Evolutionary conservation across 2,888 invertebrate genomes (phyloP), one percentile per base, ranked within the genome.

Genomic region (Theretra japonica): DNA sequence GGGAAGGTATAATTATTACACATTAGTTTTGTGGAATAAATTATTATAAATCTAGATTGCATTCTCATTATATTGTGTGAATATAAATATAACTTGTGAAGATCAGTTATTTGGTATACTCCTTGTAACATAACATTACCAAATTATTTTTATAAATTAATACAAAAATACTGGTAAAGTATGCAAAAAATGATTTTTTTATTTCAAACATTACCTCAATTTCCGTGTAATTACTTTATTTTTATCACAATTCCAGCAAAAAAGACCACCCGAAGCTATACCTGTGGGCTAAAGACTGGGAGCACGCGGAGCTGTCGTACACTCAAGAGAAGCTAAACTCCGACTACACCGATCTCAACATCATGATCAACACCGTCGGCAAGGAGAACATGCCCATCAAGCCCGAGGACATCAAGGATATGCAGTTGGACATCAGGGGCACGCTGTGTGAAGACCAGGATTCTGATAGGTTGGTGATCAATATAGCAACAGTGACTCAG

Each of bases 231-330:
- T 8, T 25, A 19, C 56, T 1, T 4, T n/a, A 53, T n/a, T 11
- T 28, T 28, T 28, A 7, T 19, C n/a, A 15, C 7, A 50, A 11
- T 56, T 69, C 7, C 84, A 96, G 96, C 69, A 96, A 96, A 74
- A 97, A 97, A 79, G 96, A 97, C 86, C 98, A 98, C 84, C 98
- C 97, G 0, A 98, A 98, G 83, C 92, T 98, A 56, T 98, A 98
- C 88, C 93, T 98, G 0, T 98, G 98, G 98, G 97, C 97, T 0
- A 97, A 97, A 80, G 96, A 96, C 76, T 98, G 97, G 97, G 97
- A 97, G 80, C 96, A 84, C 2, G 80, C 86, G 0, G 92, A 93
- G 76, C 80, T 89, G n/a, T 83, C 81, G 8, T 80, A 86, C 72
- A 85, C 89, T 0, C 89, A 89, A 69, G 91, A 91, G 75, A 87